Evolutionary conservation across 2,797 vertebrate species (phyloP).

Genomic region (Liasis olivaceus): DNA sequence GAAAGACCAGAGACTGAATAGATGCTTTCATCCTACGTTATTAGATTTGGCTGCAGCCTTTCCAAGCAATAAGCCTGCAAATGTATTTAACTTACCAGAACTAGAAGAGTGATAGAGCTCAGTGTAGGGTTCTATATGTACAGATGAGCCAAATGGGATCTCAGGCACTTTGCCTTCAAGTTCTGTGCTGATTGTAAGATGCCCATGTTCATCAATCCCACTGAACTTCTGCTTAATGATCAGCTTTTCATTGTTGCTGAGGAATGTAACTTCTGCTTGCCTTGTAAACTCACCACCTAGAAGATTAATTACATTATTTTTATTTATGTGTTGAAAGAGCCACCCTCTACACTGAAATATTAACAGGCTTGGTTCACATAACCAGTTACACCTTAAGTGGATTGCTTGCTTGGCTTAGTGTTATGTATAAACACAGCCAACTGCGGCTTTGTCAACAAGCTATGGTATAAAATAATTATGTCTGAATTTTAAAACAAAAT

Average conservation of each 20-base stretch:
- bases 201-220: constrained; percentile 91
- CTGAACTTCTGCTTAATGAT: constrained; percentile 87
- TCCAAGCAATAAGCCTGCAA: neutral
- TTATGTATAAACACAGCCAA: neutral
- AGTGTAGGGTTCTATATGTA: constrained; percentile 85
- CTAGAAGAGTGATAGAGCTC: constrained; percentile 90
- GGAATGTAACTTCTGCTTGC: constrained; percentile 89
- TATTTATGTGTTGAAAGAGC: neutral
- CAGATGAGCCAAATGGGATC: constrained; percentile 75
- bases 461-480: neutral
- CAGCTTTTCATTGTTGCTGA: constrained; percentile 84
- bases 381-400: neutral
- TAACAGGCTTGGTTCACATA: neutral
- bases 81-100: constrained; percentile 74
- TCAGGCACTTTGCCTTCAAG: constrained; percentile 85
- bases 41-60: neutral
- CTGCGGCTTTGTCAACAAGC: neutral
- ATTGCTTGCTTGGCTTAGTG: neutral
- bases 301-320: constrained; percentile 31
- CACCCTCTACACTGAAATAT: neutral
- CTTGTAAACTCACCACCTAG: constrained; percentile 90
- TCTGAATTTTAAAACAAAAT: neutral
- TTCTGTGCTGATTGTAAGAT: constrained; percentile 86
- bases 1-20: neutral
- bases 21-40: neutral